A percentile compares a stretch with the other conserved stretches of the same genome.
Conservation (phyloP, 2,888 invertebrate species). For the Ceratothoa steindachneri region DNA sequence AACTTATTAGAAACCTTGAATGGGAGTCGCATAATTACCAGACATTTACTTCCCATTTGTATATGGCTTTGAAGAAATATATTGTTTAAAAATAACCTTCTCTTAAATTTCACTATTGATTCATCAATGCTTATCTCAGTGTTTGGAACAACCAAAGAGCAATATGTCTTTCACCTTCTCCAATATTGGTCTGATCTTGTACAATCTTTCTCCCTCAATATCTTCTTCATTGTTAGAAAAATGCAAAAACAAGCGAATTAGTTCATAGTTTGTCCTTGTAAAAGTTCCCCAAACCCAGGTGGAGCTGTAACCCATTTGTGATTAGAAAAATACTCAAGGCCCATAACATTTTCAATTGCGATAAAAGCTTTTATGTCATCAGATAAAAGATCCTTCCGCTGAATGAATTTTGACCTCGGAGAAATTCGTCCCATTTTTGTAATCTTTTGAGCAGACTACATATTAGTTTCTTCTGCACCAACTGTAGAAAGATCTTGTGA, state of each 20-base stretch:
- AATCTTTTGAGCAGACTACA: too few species aligned
- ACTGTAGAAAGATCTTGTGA: too few species aligned
- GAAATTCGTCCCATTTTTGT: too few species aligned
- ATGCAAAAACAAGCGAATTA: neutral
- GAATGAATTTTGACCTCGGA: too few species aligned
- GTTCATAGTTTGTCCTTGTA: neutral
- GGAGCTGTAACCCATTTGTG: neutral
- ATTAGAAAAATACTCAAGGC: neutral
- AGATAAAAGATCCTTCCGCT: too few species aligned
- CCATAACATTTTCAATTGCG: neutral
- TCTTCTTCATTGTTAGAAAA: neutral
- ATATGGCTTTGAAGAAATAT: neutral
- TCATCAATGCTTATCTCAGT: neutral
- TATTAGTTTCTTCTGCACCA: too few species aligned
- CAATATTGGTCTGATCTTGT: neutral
- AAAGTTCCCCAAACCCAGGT: neutral
- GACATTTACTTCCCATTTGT: neutral
- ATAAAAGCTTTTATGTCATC: neutral
- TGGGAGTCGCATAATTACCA: neutral
- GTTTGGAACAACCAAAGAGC: neutral
- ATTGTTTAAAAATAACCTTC: neutral
- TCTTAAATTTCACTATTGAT: neutral
- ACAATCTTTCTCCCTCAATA: neutral
- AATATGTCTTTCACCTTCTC: neutral
- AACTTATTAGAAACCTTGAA: neutral